Base-by-base conservation (phyloP, 2,113 vertebrate species). In the Mesoclemmys tuberculata region DNA sequence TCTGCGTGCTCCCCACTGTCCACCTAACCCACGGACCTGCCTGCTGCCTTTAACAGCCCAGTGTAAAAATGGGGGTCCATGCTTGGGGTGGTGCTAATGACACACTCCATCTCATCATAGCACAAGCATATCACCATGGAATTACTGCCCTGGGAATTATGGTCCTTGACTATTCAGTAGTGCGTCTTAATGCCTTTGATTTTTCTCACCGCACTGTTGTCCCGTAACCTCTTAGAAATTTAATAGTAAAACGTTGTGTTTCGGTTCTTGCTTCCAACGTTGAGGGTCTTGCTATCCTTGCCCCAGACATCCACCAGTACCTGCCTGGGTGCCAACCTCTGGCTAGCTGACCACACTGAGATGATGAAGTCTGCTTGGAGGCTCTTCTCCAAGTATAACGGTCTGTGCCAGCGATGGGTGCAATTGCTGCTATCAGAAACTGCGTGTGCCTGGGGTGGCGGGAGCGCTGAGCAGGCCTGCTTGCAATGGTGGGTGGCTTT, bases 381-480 rank as follows among this genome's bases (percentile, higher is more conserved):
- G 6, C 29, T 82, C 68, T 86, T 52, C 19, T 35, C n/a, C 81
- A 64, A 3, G 80, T 68, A 4, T 61, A 13, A 92, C 51, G 24
- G 41, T 27, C 74, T 75, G 5, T 38, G 19, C 12, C 13, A 54
- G 22, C 48, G n/a, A 26, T 82, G 3, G 84, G 1, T 1, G 54
- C 0, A 41, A 3, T 1, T 68, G 35, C 83, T 90, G 22, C n/a
- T 81, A 10, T 8, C 38, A 22, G 19, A 85, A 24, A 29, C 22
- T 38, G 14, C 8, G 18, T 81, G 24, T 16, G 51, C 1, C 0
- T 10, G 10, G 0, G n/a, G 46, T 22, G 35, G 74, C 85, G 5
- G 0, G 0, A 0, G 0, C n/a, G 13, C 24, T 82, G 19, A 82
- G 89, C 77, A 0, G 2, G 35, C 8, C 35, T 21, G 19, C 38